These are phyloP conservation scores for Serilophus lunatus DNA, from an alignment of 2,113 vertebrate species.

Conservation along the genomic window DNA sequence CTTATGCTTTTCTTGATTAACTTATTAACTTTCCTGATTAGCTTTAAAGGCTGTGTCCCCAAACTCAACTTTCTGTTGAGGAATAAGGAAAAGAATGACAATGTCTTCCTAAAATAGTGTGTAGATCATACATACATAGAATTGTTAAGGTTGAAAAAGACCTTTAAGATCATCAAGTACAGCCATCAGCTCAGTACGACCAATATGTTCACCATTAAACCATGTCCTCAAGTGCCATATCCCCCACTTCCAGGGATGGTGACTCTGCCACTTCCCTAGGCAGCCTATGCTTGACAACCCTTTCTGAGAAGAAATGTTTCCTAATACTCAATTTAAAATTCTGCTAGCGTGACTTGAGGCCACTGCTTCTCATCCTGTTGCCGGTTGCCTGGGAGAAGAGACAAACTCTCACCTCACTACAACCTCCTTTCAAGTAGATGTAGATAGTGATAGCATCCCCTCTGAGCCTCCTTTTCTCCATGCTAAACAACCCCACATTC, in stretches of 20 bases:
- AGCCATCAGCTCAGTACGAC: neutral
- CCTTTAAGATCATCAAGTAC: neutral
- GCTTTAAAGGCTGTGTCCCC: neutral
- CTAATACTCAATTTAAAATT: neutral
- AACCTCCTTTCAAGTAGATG: neutral
- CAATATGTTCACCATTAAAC: neutral
- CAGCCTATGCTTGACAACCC: neutral
- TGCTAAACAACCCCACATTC: neutral
- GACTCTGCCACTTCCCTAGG: no score
- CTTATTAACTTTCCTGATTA: neutral
- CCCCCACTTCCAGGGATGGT: neutral
- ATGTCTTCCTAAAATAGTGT: neutral
- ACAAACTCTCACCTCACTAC: neutral
- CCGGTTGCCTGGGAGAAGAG: neutral
- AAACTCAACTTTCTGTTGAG: neutral
- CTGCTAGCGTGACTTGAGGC: neutral
- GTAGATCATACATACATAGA: neutral
- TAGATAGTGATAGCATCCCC: neutral
- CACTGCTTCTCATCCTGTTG: neutral
- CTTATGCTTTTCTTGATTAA: neutral
- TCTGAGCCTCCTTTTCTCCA: neutral
- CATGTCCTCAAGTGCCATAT: neutral
- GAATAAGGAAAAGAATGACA: neutral
- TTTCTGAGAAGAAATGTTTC: neutral
- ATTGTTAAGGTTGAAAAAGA: neutral